Conservation (phyloP, 2,797 vertebrate genomes). For the Linurgus olivaceus region DNA sequence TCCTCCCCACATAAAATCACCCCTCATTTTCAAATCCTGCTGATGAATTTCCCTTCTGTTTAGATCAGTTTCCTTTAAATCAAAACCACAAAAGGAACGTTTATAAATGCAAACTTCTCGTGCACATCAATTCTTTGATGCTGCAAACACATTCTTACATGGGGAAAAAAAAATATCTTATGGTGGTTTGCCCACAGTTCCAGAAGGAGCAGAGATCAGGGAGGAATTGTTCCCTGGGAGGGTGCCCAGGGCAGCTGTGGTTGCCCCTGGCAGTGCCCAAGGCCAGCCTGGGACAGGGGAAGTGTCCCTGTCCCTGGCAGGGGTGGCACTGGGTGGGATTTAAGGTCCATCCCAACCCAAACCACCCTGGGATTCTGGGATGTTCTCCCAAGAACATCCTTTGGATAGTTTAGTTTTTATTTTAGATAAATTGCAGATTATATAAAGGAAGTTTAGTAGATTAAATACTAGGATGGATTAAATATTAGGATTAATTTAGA, state of each 20-base stretch:
- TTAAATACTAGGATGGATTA: neutral
- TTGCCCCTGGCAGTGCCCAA: neutral
- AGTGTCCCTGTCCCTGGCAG: neutral
- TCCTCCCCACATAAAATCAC: neutral
- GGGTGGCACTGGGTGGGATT: no score
- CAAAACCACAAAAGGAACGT: neutral
- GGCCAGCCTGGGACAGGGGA: neutral
- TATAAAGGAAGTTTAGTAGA: neutral
- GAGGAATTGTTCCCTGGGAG: neutral
- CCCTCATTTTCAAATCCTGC: accelerated
- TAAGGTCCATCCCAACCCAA: neutral
- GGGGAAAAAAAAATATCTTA: accelerated
- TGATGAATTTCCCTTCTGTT: neutral
- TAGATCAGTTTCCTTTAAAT: neutral
- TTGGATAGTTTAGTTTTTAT: neutral
- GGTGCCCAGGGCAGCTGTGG: neutral
- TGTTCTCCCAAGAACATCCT: neutral
- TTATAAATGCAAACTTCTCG: neutral
- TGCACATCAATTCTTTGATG: neutral
- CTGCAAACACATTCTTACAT: accelerated
- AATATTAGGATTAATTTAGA: neutral
- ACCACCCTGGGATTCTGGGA: neutral
- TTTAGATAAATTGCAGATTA: neutral
- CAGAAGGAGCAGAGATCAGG: accelerated
- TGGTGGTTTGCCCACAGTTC: neutral